Evolutionary conservation across 2,113 vertebrate genomes (phyloP).

Genomic region (Neodontobutis hainanensis): DNA sequence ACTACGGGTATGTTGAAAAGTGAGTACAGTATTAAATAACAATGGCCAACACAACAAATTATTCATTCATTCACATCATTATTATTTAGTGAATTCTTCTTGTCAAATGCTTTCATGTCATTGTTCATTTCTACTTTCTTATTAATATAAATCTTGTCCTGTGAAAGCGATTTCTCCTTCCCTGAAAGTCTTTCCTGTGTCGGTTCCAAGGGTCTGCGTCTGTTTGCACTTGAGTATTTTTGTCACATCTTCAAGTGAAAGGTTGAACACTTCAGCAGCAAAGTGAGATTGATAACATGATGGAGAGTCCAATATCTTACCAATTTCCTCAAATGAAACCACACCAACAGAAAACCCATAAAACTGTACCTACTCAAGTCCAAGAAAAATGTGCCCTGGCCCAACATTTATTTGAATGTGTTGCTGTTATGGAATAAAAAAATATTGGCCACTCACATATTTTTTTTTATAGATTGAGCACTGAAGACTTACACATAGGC

Average conservation of each 20-base stretch:
- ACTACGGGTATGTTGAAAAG: too few species aligned
- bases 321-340: constrained; percentile 30
- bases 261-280: background rate
- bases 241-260: constrained; percentile 4
- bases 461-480: constrained; percentile 9
- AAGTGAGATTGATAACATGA: constrained; percentile 8
- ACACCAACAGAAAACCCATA: constrained; percentile 7
- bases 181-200: too few species aligned
- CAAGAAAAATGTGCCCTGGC: constrained; percentile 13
- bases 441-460: background rate
- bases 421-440: constrained; percentile 11
- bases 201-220: too few species aligned
- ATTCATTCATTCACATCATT: too few species aligned
- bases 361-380: background rate
- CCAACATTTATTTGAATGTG: background rate
- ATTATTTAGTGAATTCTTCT: too few species aligned
- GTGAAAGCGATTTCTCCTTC: too few species aligned
- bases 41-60: too few species aligned
- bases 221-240: background rate
- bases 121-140: too few species aligned
- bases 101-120: too few species aligned
- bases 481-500: background rate
- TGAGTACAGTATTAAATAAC: too few species aligned
- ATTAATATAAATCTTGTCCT: too few species aligned
- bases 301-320: constrained; percentile 30